A percentile compares a stretch with the other conserved stretches of the same genome.
Evolutionary conservation across 1,140 invertebrate genomes (phyloP).

Genomic region (Odontomachus brunneus): DNA sequence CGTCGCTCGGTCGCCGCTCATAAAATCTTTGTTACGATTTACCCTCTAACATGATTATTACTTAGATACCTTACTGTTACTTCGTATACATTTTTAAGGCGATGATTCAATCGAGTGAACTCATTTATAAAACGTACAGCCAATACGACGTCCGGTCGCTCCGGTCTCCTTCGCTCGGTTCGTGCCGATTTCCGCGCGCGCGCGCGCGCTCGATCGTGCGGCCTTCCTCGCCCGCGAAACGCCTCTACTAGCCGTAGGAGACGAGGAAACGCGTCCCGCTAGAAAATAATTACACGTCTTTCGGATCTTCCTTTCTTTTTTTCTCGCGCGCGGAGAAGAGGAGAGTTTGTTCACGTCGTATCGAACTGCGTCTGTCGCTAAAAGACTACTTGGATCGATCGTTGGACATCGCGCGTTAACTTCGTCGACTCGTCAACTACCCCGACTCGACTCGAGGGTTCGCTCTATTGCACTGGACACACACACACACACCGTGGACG

Average conservation of each 20-base stretch:
- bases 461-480: not conserved
- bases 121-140: slow-evolving; percentile 84
- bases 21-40: slow-evolving; percentile 84
- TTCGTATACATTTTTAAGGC: slow-evolving; percentile 87
- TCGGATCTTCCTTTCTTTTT: too few species aligned
- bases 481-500: not conserved
- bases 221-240: slow-evolving; percentile 31
- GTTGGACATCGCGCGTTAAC: not conserved
- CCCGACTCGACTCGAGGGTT: not conserved
- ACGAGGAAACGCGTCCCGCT: not conserved
- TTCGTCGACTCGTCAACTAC: not conserved
- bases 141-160: slow-evolving; percentile 80
- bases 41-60: slow-evolving; percentile 85
- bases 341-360: not conserved
- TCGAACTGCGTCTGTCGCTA: not conserved
- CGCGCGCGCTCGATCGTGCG: slow-evolving; percentile 64
- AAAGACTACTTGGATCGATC: slow-evolving; percentile 10
- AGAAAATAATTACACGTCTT: not conserved
- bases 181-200: slow-evolving; percentile 20
- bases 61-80: slow-evolving; percentile 85
- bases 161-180: slow-evolving; percentile 50
- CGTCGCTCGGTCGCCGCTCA: slow-evolving; percentile 80
- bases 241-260: slow-evolving; percentile 6
- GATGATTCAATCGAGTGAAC: slow-evolving; percentile 86
- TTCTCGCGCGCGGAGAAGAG: too few species aligned